These are phyloP conservation scores for Discoglossus pictus DNA, from an alignment of 2,797 vertebrate genomes.

Conservation along the genomic window DNA sequence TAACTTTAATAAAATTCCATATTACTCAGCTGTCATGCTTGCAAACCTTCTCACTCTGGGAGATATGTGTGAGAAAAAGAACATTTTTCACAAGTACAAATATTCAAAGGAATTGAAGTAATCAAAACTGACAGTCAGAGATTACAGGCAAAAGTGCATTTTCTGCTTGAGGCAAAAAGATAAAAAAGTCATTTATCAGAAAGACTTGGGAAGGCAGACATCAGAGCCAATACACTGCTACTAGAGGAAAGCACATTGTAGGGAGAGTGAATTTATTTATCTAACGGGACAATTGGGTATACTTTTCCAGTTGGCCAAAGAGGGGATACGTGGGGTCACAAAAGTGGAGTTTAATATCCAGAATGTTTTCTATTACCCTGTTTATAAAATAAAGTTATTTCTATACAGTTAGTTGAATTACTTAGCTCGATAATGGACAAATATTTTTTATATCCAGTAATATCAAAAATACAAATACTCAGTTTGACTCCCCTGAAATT, in stretches of 20 bases:
- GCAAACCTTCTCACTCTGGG: constrained; percentile 49
- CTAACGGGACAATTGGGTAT: too few species aligned
- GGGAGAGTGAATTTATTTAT: constrained; percentile 54
- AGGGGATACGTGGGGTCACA: too few species aligned
- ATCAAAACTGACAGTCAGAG: constrained; percentile 61
- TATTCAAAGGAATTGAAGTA: constrained; percentile 64
- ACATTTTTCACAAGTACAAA: constrained; percentile 60
- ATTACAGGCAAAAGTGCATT: constrained; percentile 58
- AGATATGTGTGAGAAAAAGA: constrained; percentile 56
- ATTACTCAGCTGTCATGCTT: constrained; percentile 61
- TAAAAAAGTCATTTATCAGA: constrained; percentile 60
- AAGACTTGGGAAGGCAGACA: constrained; percentile 56
- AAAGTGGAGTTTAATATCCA: too few species aligned
- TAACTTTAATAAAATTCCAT: constrained; percentile 60
- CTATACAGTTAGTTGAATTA: too few species aligned
- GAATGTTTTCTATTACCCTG: too few species aligned
- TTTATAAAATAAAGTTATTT: too few species aligned
- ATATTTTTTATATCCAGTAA: too few species aligned
- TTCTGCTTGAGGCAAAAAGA: constrained; percentile 64
- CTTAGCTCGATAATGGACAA: too few species aligned
- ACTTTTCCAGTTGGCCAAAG: too few species aligned
- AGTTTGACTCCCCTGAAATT: too few species aligned
- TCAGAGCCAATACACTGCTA: constrained; percentile 61
- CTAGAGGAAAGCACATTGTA: constrained; percentile 54
- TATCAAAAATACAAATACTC: too few species aligned